phyloP scores from a whole-genome alignment of 2,113 vertebrate species.

The Colius striatus region DNA sequence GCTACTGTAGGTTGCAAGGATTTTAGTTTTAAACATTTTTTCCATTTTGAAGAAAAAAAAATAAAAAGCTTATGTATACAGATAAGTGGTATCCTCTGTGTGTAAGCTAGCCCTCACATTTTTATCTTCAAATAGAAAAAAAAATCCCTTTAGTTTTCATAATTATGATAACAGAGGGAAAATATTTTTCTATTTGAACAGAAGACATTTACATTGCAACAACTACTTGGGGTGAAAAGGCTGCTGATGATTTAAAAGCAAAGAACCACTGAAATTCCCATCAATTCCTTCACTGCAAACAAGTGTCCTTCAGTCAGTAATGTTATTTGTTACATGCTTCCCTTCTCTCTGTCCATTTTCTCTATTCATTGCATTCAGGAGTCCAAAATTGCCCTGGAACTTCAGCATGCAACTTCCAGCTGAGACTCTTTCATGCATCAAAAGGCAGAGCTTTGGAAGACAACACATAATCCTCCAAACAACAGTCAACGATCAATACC shows the following conservation, averaged over 20 bases:
- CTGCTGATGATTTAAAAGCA: neutral
- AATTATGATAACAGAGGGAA: neutral
- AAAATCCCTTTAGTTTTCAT: neutral
- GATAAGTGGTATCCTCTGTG: neutral
- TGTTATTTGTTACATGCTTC: neutral
- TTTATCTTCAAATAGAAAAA: neutral
- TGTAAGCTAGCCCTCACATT: neutral
- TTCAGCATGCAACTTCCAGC: neutral
- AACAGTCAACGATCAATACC: neutral
- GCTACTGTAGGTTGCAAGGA: neutral
- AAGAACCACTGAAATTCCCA: neutral
- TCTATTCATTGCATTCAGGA: neutral
- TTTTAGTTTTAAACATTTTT: neutral
- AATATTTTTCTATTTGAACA: neutral
- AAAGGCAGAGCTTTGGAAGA: conserved; percentile 12
- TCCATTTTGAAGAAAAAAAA: neutral
- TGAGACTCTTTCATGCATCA: neutral
- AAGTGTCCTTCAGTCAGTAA: neutral
- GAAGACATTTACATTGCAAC: neutral
- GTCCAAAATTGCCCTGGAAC: neutral
- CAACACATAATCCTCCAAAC: neutral
- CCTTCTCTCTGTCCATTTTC: neutral
- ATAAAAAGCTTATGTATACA: neutral
- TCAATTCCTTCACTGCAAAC: neutral
- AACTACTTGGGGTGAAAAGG: neutral